Conservation (phyloP, 2,113 vertebrate species). For the Callaeas wilsoni region DNA sequence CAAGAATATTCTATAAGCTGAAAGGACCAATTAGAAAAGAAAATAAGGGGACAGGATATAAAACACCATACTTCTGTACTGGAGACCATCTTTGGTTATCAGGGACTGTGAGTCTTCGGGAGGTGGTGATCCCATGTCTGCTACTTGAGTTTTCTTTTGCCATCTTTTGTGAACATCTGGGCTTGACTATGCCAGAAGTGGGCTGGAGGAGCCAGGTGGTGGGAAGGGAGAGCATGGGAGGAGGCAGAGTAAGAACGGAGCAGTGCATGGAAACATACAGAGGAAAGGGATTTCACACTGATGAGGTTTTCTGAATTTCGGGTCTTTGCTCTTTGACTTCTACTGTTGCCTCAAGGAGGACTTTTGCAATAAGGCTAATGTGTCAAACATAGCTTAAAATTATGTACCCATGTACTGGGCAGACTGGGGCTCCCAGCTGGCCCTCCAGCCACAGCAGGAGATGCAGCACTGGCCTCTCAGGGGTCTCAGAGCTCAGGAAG, state of each 20-base stretch:
- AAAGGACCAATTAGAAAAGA: not conserved
- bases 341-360: not conserved
- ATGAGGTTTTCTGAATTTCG: not conserved
- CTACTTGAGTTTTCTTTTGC: not conserved
- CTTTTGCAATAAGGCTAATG: not conserved
- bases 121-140: not conserved
- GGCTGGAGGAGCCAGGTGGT: not conserved
- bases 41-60: not conserved
- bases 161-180: not conserved
- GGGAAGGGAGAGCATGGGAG: not conserved
- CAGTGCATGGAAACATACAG: not conserved
- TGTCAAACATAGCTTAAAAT: not conserved
- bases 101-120: not conserved
- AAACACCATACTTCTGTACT: not conserved
- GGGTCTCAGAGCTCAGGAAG: not conserved
- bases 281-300: not conserved
- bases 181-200: not conserved
- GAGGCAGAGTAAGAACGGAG: not conserved
- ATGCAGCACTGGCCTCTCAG: rapidly evolving
- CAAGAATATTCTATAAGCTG: not conserved
- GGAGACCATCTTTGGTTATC: not conserved
- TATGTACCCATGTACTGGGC: rapidly evolving
- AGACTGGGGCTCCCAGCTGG: not conserved
- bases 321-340: not conserved
- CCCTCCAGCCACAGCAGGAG: not conserved